Evolutionary conservation across 2,113 vertebrate species (phyloP).

Genomic region (Rallus limicola): DNA sequence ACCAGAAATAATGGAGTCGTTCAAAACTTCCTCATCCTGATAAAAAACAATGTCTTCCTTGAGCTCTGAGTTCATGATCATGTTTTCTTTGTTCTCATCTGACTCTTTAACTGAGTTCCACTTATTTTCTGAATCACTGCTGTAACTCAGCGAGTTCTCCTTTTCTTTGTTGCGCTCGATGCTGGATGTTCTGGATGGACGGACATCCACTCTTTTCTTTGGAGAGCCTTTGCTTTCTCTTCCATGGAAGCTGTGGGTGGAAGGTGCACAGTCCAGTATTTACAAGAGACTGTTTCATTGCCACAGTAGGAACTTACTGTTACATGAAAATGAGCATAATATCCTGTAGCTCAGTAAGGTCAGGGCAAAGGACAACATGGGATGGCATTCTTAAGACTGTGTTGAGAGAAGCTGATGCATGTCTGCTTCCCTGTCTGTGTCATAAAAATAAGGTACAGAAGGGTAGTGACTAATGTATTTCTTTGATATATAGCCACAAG

Average conservation of each 20-base stretch:
- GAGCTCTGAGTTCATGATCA: slow-evolving; percentile 84
- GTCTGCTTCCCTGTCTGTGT: neutral
- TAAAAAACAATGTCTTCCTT: slow-evolving; percentile 79
- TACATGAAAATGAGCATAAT: neutral
- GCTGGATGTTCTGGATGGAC: slow-evolving; percentile 85
- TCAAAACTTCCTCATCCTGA: slow-evolving; percentile 89
- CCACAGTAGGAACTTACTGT: neutral
- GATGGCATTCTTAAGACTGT: neutral
- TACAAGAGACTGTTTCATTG: neutral
- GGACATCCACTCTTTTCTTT: slow-evolving; percentile 85
- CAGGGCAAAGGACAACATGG: neutral
- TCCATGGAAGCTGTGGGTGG: slow-evolving; percentile 82
- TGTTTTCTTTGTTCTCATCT: slow-evolving; percentile 96
- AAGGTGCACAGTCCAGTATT: neutral
- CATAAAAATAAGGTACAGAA: neutral
- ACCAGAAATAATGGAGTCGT: slow-evolving; percentile 95
- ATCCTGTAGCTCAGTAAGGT: neutral
- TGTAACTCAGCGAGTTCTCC: slow-evolving; percentile 66
- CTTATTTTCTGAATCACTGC: slow-evolving; percentile 75
- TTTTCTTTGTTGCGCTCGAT: slow-evolving; percentile 80
- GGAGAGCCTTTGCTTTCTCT: slow-evolving; percentile 88
- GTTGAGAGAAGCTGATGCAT: neutral
- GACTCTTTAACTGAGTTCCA: slow-evolving; percentile 75
- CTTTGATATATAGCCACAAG: neutral
- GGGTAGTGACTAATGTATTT: neutral